Evolutionary conservation across 2,113 vertebrate species (phyloP).

Genomic region (Chrysochloris asiatica): DNA sequence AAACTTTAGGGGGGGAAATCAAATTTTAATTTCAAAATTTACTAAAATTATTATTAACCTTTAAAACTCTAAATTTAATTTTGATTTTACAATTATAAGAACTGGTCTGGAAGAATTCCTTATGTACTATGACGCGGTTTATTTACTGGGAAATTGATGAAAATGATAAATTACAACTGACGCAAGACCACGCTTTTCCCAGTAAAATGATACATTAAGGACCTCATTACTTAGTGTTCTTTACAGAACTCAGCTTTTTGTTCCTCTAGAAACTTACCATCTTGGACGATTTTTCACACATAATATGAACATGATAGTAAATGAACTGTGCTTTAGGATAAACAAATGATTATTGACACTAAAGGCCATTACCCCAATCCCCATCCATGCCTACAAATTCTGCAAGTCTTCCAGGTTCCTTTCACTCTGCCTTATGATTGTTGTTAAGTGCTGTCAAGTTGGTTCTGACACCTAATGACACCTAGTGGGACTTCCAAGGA

Average conservation of each 20-base stretch:
- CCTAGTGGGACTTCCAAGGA: too few species aligned
- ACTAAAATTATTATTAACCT: constrained; percentile 5
- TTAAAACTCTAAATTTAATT: constrained; percentile 40
- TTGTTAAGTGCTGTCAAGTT: too few species aligned
- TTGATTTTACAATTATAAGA: not conserved
- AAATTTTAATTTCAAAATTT: constrained; percentile 58
- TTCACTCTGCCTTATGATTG: too few species aligned
- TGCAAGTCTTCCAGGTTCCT: not conserved
- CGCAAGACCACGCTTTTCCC: not conserved
- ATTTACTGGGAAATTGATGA: not conserved
- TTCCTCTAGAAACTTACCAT: not conserved
- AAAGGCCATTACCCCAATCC: not conserved
- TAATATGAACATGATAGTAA: not conserved
- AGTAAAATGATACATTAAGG: not conserved
- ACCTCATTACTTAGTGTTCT: not conserved
- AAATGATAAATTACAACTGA: not conserved
- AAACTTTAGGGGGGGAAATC: not conserved
- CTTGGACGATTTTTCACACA: constrained; percentile 1
- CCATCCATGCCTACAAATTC: not conserved
- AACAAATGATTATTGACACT: not conserved
- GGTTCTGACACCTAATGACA: too few species aligned
- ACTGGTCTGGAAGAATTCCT: not conserved
- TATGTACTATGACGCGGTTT: not conserved
- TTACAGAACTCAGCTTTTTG: not conserved
- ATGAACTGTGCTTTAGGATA: constrained; percentile 8